Evolutionary conservation across 2,888 invertebrate genomes (phyloP).

Genomic region (Blastobasis lacticolella): DNA sequence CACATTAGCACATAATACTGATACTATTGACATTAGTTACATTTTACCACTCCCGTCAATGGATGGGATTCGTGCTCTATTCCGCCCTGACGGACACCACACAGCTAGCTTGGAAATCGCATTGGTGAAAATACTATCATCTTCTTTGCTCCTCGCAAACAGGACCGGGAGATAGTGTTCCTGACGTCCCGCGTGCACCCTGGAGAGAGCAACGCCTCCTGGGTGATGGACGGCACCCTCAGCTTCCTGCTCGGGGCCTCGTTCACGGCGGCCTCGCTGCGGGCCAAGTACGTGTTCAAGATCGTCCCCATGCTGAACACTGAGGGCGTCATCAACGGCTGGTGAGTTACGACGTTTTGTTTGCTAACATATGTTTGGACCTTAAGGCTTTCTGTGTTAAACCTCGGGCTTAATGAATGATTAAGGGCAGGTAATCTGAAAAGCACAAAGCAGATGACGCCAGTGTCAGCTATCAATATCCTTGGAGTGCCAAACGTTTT

Average conservation of each 20-base stretch:
- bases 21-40: too few relatives aligned
- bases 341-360: slow-evolving; percentile 69
- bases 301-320: slow-evolving; percentile 92
- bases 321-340: slow-evolving; percentile 90
- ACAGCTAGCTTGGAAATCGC: background rate
- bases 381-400: too few relatives aligned
- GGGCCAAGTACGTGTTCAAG: slow-evolving; percentile 86
- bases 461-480: too few relatives aligned
- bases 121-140: background rate
- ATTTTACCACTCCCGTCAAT: too few relatives aligned
- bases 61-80: too few relatives aligned
- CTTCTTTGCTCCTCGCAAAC: slow-evolving; percentile 1
- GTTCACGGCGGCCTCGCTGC: slow-evolving; percentile 71
- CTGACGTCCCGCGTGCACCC: slow-evolving; percentile 89
- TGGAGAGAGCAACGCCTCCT: slow-evolving; percentile 90
- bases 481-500: too few relatives aligned
- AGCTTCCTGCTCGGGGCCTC: slow-evolving; percentile 76
- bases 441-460: too few relatives aligned
- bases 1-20: too few relatives aligned
- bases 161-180: slow-evolving; percentile 81
- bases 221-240: slow-evolving; percentile 90
- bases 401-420: too few relatives aligned
- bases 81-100: too few relatives aligned
- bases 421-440: too few relatives aligned
- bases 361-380: too few relatives aligned